Conservation (phyloP, 2,888 invertebrate species). For the Ariolimax columbianus region DNA sequence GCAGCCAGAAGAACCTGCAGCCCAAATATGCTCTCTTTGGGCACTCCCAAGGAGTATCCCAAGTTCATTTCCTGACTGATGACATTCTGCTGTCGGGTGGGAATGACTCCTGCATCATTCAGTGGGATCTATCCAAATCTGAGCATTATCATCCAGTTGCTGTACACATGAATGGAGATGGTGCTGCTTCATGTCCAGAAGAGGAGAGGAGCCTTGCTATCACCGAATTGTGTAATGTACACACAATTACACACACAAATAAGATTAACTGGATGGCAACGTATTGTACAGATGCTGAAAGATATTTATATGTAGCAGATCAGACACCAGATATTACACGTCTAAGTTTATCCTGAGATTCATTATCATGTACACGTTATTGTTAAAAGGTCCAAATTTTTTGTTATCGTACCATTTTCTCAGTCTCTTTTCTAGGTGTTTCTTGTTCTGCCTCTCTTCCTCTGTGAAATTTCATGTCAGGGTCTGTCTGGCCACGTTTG, state of each 20-base stretch:
- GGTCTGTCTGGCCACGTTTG: too few relatives aligned
- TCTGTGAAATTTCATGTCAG: too few relatives aligned
- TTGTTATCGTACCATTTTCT: too few relatives aligned
- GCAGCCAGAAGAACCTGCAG: constrained; percentile 64
- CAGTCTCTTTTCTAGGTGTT: too few relatives aligned
- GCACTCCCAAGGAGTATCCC: constrained; percentile 75
- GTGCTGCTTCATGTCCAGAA: constrained; percentile 51
- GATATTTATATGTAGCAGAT: constrained; percentile 71
- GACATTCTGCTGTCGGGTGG: constrained; percentile 70
- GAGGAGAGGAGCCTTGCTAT: constrained; percentile 62
- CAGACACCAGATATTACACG: constrained; percentile 68
- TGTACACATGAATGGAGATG: constrained; percentile 52
- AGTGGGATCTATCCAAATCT: constrained; percentile 72
- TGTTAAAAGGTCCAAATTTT: too few relatives aligned
- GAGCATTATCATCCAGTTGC: constrained; percentile 52
- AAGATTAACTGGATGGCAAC: constrained; percentile 77
- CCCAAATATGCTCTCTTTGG: constrained; percentile 69
- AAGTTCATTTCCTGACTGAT: constrained; percentile 73
- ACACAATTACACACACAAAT: constrained; percentile 62
- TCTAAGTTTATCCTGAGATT: constrained; percentile 46
- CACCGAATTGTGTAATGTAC: constrained; percentile 62
- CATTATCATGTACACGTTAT: not conserved
- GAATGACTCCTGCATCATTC: constrained; percentile 69
- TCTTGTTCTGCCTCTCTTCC: too few relatives aligned
- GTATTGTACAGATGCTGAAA: constrained; percentile 56